These are phyloP conservation scores for Epistrophe grossulariae DNA, from an alignment of 2,888 invertebrate species.

Conservation along the genomic window DNA sequence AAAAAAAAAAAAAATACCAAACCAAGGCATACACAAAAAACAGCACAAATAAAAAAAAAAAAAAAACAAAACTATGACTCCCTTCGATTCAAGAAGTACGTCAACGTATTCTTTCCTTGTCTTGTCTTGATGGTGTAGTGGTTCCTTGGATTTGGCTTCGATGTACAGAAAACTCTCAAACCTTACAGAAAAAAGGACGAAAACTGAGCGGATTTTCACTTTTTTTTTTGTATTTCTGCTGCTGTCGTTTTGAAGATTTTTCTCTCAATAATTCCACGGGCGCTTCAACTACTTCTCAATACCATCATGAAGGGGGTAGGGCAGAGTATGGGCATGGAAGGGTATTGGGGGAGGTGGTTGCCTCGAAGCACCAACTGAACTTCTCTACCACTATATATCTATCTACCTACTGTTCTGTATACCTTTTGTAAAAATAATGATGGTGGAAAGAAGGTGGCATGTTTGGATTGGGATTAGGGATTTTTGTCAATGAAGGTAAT, in stretches of 20 bases:
- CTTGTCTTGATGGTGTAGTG: slow-evolving; percentile 60
- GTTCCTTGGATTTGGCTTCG: slow-evolving; percentile 52
- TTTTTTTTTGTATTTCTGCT: slow-evolving; percentile 26
- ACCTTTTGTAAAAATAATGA: slow-evolving; percentile 52
- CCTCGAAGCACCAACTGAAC: neutral
- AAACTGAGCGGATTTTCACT: slow-evolving; percentile 67
- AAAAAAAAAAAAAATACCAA: slow-evolving; percentile 1
- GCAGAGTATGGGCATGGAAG: neutral
- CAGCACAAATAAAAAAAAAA: neutral
- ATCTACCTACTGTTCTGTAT: slow-evolving; percentile 27
- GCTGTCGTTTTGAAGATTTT: slow-evolving; percentile 68
- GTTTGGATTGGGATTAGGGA: slow-evolving; percentile 82
- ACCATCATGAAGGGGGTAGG: slow-evolving; percentile 51
- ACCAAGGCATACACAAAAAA: neutral
- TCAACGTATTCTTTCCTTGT: slow-evolving; percentile 24
- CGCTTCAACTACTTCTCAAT: slow-evolving; percentile 72
- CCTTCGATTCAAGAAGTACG: slow-evolving; percentile 20
- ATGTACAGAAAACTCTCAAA: slow-evolving; percentile 24
- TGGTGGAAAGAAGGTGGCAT: slow-evolving; percentile 68
- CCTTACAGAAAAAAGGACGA: slow-evolving; percentile 52
- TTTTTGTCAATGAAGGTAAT: slow-evolving; percentile 84
- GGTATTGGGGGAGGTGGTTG: neutral
- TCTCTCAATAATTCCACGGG: slow-evolving; percentile 73
- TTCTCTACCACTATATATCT: neutral
- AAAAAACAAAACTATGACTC: neutral